A percentile compares a stretch with the other conserved stretches of the same genome.
Evolutionary conservation across 2,888 invertebrate species (phyloP).

Genomic region (Mesorhabditis sp.): DNA sequence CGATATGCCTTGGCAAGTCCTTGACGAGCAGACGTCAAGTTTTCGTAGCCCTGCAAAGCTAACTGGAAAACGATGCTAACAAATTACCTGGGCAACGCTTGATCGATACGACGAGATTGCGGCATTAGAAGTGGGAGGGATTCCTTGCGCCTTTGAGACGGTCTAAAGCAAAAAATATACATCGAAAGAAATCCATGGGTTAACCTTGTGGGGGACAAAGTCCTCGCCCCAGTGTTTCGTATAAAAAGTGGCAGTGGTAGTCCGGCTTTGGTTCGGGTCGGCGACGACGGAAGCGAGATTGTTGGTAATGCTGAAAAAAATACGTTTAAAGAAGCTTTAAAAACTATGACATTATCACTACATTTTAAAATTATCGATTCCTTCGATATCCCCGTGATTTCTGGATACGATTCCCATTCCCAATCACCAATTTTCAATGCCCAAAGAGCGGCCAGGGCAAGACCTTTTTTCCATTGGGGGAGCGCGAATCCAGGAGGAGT

Average conservation of each 20-base stretch:
- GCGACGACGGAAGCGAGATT: constrained; percentile 53
- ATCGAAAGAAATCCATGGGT: background rate
- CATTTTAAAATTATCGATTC: no score
- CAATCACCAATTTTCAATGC: no score
- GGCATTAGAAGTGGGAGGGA: background rate
- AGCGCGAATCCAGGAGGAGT: no score
- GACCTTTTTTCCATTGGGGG: no score
- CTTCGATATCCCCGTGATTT: no score
- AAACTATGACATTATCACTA: background rate
- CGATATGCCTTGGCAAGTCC: background rate
- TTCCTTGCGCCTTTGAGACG: background rate
- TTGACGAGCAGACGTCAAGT: no score
- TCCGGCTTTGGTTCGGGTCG: constrained; percentile 65
- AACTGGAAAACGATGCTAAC: no score
- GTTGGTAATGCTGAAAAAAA: constrained; percentile 51
- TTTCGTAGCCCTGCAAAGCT: no score
- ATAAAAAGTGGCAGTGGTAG: constrained; percentile 86
- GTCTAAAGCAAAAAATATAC: background rate
- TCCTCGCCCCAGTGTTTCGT: constrained; percentile 95
- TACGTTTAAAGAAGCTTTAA: background rate
- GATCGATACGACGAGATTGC: background rate
- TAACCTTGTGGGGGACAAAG: constrained; percentile 72
- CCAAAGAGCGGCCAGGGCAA: no score
- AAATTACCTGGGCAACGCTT: background rate
- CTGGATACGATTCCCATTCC: no score